These are phyloP conservation scores for Conus canariensis DNA, from an alignment of 2,888 invertebrate genomes.

Conservation along the genomic window DNA sequence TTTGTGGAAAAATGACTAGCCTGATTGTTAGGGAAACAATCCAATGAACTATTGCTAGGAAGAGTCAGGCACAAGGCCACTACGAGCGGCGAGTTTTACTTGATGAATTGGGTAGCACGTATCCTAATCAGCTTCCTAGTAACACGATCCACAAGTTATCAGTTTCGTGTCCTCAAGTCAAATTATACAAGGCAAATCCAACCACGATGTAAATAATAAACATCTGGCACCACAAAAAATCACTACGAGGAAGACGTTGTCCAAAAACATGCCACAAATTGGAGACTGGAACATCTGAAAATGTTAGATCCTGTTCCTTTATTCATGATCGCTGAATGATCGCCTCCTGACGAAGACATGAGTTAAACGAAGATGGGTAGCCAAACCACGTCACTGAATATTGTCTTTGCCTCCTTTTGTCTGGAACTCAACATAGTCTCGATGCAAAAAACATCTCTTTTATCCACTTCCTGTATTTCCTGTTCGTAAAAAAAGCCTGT, in stretches of 20 bases:
- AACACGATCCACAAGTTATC: constrained; percentile 28
- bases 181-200: too few species aligned
- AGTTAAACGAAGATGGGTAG: too few species aligned
- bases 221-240: background rate
- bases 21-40: constrained; percentile 12
- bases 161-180: background rate
- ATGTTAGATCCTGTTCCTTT: background rate
- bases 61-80: constrained; percentile 20
- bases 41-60: background rate
- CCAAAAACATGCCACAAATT: background rate
- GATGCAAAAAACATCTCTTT: too few species aligned
- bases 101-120: constrained; percentile 38
- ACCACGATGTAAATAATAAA: too few species aligned
- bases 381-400: too few species aligned
- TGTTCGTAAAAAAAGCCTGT: too few species aligned
- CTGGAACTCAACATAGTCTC: too few species aligned
- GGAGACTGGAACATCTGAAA: background rate
- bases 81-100: background rate
- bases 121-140: constrained; percentile 37
- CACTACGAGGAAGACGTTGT: background rate
- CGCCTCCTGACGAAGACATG: too few species aligned
- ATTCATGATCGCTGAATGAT: background rate
- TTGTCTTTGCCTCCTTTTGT: too few species aligned
- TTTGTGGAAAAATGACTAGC: constrained; percentile 17
- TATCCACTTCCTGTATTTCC: too few species aligned